phyloP scores from a whole-genome alignment of 2,113 vertebrate genomes.

The Progne subis region DNA sequence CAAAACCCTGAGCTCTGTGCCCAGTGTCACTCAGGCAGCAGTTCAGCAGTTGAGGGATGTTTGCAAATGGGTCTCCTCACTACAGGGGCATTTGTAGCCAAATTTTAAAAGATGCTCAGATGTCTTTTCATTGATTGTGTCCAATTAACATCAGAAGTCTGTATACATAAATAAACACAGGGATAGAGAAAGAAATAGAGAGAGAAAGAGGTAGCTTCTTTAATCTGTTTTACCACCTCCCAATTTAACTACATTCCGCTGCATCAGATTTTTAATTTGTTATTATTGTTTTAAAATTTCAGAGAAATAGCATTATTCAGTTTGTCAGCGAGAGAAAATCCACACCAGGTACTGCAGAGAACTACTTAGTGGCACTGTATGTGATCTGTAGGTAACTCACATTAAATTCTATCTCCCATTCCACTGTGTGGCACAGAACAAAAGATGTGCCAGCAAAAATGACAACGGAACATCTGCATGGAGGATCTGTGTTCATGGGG shows the following conservation, averaged over 20 bases:
- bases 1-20: neutral
- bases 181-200: neutral
- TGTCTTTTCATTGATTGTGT: neutral
- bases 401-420: constrained; percentile 30
- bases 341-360: constrained; percentile 29
- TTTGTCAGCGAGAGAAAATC: constrained; percentile 30
- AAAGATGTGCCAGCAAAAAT: neutral
- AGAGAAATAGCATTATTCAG: neutral
- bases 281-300: neutral
- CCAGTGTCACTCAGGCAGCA: neutral
- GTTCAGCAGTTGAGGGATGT: neutral
- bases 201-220: neutral
- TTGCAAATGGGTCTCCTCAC: neutral
- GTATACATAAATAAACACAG: fast-evolving
- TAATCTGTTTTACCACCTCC: neutral
- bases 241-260: constrained; percentile 16
- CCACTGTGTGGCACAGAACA: neutral
- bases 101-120: neutral
- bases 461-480: neutral
- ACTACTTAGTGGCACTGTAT: neutral
- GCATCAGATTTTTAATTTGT: neutral
- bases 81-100: neutral
- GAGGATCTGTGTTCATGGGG: neutral
- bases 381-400: constrained; percentile 57
- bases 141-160: neutral